Conservation (phyloP, 1,140 invertebrate genomes). For the Ruditapes philippinarum region DNA sequence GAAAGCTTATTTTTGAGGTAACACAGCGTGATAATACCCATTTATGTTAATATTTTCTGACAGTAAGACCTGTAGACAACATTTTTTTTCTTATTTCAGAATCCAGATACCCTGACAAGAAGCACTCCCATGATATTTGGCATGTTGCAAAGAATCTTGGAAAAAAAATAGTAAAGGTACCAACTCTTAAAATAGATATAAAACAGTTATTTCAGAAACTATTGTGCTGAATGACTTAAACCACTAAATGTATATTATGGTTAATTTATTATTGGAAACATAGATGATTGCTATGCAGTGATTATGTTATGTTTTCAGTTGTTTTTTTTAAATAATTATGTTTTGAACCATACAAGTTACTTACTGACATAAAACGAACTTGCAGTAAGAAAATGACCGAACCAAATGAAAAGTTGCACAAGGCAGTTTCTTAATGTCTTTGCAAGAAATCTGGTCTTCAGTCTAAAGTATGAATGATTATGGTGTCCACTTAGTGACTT, state of each 20-base stretch:
- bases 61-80: too few relatives aligned
- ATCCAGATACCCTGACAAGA: conserved; percentile 43
- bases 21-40: too few relatives aligned
- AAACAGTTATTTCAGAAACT: background rate
- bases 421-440: background rate
- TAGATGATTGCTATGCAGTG: background rate
- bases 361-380: background rate
- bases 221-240: background rate
- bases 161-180: conserved; percentile 47
- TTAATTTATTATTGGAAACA: background rate
- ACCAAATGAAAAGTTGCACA: background rate
- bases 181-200: background rate
- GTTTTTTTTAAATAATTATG: background rate
- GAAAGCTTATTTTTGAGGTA: too few relatives aligned
- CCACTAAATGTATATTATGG: background rate
- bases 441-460: background rate
- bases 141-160: conserved; percentile 68
- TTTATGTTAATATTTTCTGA: too few relatives aligned
- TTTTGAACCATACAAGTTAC: background rate
- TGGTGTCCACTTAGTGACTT: background rate
- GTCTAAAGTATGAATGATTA: background rate
- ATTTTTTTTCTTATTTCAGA: conserved; percentile 41
- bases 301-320: background rate
- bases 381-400: background rate
- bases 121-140: conserved; percentile 69